Evolutionary conservation across 2,797 vertebrate species (phyloP), one percentile per base, ranked within the genome.

Genomic region (Parotocinclus haroldoi): DNA sequence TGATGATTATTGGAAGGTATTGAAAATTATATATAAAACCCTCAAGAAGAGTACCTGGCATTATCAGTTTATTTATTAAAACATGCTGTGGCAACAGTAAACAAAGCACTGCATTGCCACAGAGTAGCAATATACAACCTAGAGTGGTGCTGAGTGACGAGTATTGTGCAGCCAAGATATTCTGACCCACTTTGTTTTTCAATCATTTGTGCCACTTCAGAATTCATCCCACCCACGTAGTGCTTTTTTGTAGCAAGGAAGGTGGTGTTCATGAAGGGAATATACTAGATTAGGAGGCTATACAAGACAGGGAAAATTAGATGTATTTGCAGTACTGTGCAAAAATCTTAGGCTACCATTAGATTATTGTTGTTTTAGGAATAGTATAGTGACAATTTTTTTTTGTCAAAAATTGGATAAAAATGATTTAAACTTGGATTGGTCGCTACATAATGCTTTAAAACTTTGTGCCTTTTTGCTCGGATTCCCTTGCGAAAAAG

Each of bases 201-300:
- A 59, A 63, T 72, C 62, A 62, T 75, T 78, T 66, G 63, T 70
- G 75, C 69, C 73, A 74, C 72, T 75, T 75, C 59, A 69, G 69
- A 52, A 72, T 75, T 69, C 66, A 60, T 38, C 58, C 63, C 59
- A 60, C 69, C 63, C 56, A 67, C 69, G 69, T 14, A 18, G 40
- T 54, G 56, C 54, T 68, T 51, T n/a, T 56, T 45, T 39, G 50
- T 51, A 10, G 37, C 13, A 51, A 58, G 50, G 38, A 14, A 72
- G 58, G 16, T 38, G 18, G 42, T 11, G 8, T 42, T 42, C 40
- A 42, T 42, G 40, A 42, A 4, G 10, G 9, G 8, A 42, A 7
- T 42, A 42, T 11, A 42, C 1, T 62, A 48, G 68, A 51, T 40
- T 17, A 61, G 39, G 4, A 36, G 51, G 14, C 8, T 18, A 17